Percentiles rank a stretch among this genome's conserved stretches.
phyloP scores from a whole-genome alignment of 2,113 vertebrate genomes.

The Oxyruncus cristatus region DNA sequence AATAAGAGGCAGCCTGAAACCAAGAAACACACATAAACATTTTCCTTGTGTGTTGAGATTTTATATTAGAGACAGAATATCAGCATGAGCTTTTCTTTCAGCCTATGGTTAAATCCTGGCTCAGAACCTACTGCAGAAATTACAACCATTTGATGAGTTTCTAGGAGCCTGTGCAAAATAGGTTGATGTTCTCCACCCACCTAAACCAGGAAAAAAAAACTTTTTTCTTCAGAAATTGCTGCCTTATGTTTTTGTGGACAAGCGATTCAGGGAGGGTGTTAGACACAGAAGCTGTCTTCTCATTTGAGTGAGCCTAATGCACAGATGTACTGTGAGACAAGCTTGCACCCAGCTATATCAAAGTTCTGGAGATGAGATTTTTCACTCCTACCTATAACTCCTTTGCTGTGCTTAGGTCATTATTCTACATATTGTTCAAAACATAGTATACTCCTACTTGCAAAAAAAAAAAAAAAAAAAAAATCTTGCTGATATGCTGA shows the following conservation, averaged over 20 bases:
- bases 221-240: not conserved
- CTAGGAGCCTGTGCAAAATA: not conserved
- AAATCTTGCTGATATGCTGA: accelerated
- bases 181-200: not conserved
- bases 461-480: not conserved
- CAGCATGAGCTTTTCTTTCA: not conserved
- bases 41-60: not conserved
- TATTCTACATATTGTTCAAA: not conserved
- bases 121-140: not conserved
- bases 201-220: not conserved
- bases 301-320: not conserved
- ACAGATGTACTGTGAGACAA: not conserved
- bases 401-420: not conserved
- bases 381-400: not conserved
- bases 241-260: not conserved
- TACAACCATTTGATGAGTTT: not conserved
- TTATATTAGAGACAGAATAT: not conserved
- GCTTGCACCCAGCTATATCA: not conserved
- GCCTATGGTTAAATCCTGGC: not conserved
- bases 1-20: not conserved
- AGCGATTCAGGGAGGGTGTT: not conserved
- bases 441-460: not conserved
- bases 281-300: not conserved
- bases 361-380: not conserved
- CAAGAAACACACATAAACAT: not conserved